Evolutionary conservation across 2,113 vertebrate species (phyloP), one percentile per base, ranked within the genome.

Genomic region (Cepphus grylle): DNA sequence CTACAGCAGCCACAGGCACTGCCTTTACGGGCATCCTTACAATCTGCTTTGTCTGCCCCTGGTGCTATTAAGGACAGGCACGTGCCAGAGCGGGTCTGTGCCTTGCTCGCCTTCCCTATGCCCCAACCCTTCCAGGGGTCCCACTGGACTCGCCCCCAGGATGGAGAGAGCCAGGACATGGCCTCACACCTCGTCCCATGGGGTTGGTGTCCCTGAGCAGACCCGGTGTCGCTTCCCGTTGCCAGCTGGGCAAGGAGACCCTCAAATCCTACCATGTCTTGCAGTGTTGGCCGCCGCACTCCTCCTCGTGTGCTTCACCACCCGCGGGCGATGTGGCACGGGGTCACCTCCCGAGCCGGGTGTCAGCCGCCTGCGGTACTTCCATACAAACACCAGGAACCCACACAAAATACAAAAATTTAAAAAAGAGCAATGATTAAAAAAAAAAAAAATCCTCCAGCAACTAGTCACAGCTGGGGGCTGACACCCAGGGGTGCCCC

Each of bases 251-350:
- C 49, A 61, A 61, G 38, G n/a, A 80, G 43, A 32, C 36, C 40
- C 49, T 38, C 9, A 50, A 79, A 50, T 61, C 96, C 72, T 97
- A 98, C 97, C 97, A 97, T 97, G 55, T 79, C 88, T 90, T 1
- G n/a, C 71, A 76, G 74, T 20, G 15, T 43, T 5, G 4, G 30
- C 26, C 3, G 23, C 36, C 0, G 5, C 6, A 0, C 30, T 71
- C 78, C 63, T 91, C 71, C 56, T 94, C 21, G 2, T 49, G 43
- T 12, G 36, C 55, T 82, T 79, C 82, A 23, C 40, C 2, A 3
- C 50, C 61, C 1, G 9, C 0, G 27, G 52, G 58, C 4, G 7
- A 42, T 27, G 19, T 20, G 1, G 76, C 71, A 17, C 8, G 2
- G 4, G 1, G 56, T 72, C 88, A 79, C 73, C 83, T 74, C 81